phyloP scores from a whole-genome alignment of 2,888 invertebrate genomes.

The Scelioninae gen. 1 region DNA sequence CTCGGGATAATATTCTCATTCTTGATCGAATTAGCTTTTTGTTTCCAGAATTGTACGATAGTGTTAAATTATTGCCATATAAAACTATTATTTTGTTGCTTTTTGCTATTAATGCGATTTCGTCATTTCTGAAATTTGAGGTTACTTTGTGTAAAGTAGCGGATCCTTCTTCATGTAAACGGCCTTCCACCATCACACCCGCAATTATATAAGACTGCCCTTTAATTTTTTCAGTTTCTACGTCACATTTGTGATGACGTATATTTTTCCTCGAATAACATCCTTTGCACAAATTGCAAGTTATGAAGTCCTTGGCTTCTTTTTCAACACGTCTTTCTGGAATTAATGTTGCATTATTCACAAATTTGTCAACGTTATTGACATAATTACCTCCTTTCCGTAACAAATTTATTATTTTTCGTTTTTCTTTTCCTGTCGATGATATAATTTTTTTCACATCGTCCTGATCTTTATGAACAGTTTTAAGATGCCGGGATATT shows the following conservation, averaged over 20 bases:
- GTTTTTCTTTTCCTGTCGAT: neutral
- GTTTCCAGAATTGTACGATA: neutral
- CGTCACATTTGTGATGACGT: constrained; percentile 27
- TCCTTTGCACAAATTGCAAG: constrained; percentile 15
- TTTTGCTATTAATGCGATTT: neutral
- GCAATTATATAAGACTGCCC: constrained; percentile 20
- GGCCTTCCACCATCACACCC: constrained; percentile 24
- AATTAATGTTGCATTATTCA: neutral
- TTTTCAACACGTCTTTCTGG: neutral
- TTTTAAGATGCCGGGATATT: constrained; percentile 11
- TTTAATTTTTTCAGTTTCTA: constrained; percentile 3
- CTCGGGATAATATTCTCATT: constrained; percentile 9
- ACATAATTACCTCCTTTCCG: constrained; percentile 19
- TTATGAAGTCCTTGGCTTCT: neutral
- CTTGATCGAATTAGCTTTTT: constrained; percentile 9
- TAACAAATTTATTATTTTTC: constrained; percentile 6
- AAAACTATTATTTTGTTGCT: constrained; percentile 16
- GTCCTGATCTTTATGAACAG: neutral
- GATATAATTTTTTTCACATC: constrained; percentile 16
- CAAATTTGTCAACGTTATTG: constrained; percentile 11
- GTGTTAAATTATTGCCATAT: constrained; percentile 8
- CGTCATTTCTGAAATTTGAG: constrained; percentile 7
- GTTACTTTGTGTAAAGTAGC: neutral
- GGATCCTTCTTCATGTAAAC: constrained; percentile 5
- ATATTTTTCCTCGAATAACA: constrained; percentile 14